Conservation (phyloP, 2,888 invertebrate species). For the Entomobrya proxima region DNA sequence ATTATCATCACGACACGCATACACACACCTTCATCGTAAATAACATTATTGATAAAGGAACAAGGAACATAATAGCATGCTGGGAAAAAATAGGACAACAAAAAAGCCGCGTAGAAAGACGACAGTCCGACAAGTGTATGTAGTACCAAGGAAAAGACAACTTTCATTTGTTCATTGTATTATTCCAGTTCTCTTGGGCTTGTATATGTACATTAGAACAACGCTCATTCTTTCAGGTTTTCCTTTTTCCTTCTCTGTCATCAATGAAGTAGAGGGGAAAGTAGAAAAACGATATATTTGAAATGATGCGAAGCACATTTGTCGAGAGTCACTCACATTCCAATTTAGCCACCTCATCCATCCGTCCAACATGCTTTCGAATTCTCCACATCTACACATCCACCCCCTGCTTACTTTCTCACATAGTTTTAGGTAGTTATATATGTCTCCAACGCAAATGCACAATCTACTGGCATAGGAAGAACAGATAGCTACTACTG, state of each 20-base stretch:
- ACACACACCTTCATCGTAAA: conserved; percentile 54
- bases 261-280: conserved; percentile 40
- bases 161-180: conserved; percentile 52
- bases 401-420: conserved; percentile 25
- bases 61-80: background rate
- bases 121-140: conserved; percentile 27
- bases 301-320: conserved; percentile 66
- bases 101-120: conserved; percentile 19
- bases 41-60: conserved; percentile 56
- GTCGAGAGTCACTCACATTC: conserved; percentile 71
- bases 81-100: conserved; percentile 49
- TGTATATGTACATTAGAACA: conserved; percentile 16
- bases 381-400: conserved; percentile 42
- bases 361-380: conserved; percentile 45
- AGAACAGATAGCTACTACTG: no score
- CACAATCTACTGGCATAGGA: background rate
- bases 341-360: conserved; percentile 70
- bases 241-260: conserved; percentile 40
- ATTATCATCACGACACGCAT: conserved; percentile 12
- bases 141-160: conserved; percentile 47
- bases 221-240: conserved; percentile 43
- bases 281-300: conserved; percentile 44
- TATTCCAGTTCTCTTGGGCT: background rate
- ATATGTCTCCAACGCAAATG: background rate
- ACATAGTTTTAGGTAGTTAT: background rate